A percentile compares a stretch with the other conserved stretches of the same genome.
Conservation (phyloP, 2,113 vertebrate genomes). For the Dasyornis broadbenti region DNA sequence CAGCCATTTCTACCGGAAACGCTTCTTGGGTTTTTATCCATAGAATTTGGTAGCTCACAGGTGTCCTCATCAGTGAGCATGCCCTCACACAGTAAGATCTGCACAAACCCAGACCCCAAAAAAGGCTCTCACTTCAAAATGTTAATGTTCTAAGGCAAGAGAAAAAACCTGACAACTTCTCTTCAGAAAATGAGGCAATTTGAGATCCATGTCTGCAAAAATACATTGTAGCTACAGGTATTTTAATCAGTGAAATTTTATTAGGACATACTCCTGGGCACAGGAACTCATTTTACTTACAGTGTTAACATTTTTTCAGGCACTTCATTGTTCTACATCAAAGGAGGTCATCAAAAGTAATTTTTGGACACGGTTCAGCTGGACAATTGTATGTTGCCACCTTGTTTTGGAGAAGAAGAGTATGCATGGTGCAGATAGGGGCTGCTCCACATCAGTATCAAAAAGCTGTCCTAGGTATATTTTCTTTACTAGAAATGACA, state of each 20-base stretch:
- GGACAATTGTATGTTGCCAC: background rate
- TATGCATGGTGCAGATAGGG: background rate
- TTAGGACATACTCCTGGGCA: accelerated
- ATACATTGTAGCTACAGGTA: background rate
- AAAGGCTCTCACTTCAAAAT: background rate
- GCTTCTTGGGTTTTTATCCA: background rate
- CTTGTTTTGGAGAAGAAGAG: background rate
- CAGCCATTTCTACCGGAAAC: background rate
- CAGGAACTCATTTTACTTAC: background rate
- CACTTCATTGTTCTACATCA: background rate
- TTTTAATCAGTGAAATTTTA: background rate
- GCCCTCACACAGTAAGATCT: background rate
- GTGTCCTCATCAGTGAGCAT: background rate
- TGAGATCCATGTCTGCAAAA: background rate
- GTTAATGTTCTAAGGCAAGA: background rate
- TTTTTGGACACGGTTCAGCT: background rate
- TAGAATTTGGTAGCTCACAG: background rate
- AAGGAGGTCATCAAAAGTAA: background rate
- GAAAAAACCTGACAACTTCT: background rate
- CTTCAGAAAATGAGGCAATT: background rate
- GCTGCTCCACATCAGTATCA: background rate
- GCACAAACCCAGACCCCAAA: background rate
- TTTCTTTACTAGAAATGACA: background rate
- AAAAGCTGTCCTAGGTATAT: background rate
- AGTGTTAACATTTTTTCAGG: background rate